Evolutionary conservation across 1,140 invertebrate genomes (phyloP).

Genomic region (Euura saliciscinereae): DNA sequence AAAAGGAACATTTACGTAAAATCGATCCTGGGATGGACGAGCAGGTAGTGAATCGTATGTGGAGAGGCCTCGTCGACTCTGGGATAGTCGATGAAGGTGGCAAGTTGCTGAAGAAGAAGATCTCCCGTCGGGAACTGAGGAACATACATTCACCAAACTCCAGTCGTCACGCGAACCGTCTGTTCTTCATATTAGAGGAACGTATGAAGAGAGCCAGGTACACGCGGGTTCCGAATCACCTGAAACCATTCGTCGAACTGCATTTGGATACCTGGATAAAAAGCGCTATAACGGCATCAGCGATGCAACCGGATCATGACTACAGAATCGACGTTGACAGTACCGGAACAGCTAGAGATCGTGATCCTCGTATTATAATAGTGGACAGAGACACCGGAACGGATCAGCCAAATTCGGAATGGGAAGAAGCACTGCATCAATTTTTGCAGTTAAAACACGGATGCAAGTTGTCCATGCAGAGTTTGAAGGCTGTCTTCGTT

Average conservation of each 20-base stretch:
- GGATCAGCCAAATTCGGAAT: constrained; percentile 46
- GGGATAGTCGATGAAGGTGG: constrained; percentile 13
- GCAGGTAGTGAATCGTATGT: background rate
- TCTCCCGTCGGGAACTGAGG: background rate
- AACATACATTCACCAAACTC: background rate
- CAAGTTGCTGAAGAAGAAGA: background rate
- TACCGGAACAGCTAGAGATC: constrained; percentile 34
- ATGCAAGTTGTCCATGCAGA: constrained; percentile 41
- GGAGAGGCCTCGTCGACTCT: constrained; percentile 13
- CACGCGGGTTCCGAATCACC: constrained; percentile 28
- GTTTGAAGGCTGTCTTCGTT: constrained; percentile 49
- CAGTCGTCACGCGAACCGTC: background rate
- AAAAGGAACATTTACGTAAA: constrained; percentile 8
- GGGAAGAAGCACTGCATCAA: constrained; percentile 52
- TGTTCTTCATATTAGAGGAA: constrained; percentile 9
- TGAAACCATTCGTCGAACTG: constrained; percentile 29
- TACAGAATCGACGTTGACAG: constrained; percentile 38
- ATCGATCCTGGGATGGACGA: background rate
- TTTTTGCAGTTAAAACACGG: constrained; percentile 56
- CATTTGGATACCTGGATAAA: constrained; percentile 30
- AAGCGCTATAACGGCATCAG: constrained; percentile 31
- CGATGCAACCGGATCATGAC: constrained; percentile 26
- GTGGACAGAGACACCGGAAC: constrained; percentile 53
- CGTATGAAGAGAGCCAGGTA: constrained; percentile 21
- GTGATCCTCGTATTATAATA: constrained; percentile 40